phyloP scores from a whole-genome alignment of 2,888 invertebrate species.

The Pherbina coryleti region DNA sequence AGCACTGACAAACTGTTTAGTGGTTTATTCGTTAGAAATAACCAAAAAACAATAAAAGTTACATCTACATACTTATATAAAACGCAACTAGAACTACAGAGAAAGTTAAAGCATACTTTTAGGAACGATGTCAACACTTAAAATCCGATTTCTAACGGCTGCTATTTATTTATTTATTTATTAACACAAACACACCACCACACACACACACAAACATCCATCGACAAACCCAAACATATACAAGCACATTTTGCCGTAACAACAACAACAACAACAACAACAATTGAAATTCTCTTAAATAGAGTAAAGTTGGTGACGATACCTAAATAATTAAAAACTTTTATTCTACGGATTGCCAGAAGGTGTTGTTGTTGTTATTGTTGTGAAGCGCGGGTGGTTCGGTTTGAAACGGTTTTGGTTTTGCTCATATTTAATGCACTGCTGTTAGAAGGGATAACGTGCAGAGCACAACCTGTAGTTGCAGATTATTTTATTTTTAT shows the following conservation, averaged over 20 bases:
- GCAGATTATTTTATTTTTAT: too few species aligned
- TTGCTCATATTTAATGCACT: background rate
- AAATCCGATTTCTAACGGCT: background rate
- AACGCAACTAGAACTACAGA: background rate
- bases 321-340: conserved; percentile 13
- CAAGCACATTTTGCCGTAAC: background rate
- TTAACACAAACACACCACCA: too few species aligned
- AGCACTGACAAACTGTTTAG: too few species aligned
- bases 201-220: too few species aligned
- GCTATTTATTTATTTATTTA: background rate
- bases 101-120: background rate
- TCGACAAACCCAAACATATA: background rate
- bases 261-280: too few species aligned
- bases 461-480: too few species aligned
- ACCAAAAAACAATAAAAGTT: too few species aligned
- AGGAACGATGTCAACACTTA: background rate
- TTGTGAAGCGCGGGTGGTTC: background rate
- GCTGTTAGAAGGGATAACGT: background rate
- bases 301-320: background rate
- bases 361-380: background rate
- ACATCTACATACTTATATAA: too few species aligned
- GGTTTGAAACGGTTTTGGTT: too few species aligned
- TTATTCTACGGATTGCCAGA: background rate
- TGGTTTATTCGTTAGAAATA: too few species aligned
- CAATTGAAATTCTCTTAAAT: background rate